Conservation (phyloP, 2,888 invertebrate genomes). For the Camponotus fellah region DNA sequence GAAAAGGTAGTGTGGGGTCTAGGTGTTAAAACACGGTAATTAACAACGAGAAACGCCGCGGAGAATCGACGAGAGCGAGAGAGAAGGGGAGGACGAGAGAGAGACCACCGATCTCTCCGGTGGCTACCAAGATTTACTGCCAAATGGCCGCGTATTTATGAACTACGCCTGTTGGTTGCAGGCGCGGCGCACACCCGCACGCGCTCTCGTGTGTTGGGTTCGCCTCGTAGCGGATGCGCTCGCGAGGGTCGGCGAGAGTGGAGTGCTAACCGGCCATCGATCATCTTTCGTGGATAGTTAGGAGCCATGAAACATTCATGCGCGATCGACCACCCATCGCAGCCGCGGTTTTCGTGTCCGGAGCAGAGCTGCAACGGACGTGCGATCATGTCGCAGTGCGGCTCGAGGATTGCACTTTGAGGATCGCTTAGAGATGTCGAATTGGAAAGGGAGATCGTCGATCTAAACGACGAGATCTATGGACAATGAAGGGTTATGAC, state of each 20-base stretch:
- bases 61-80: constrained; percentile 71
- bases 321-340: constrained; percentile 80
- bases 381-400: constrained; percentile 27
- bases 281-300: constrained; percentile 84
- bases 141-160: constrained; percentile 85
- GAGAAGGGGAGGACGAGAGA: too few species aligned
- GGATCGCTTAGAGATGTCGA: not conserved
- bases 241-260: constrained; percentile 70
- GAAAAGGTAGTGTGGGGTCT: constrained; percentile 75
- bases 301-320: constrained; percentile 84
- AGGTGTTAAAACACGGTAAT: constrained; percentile 86
- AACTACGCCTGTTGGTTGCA: constrained; percentile 80
- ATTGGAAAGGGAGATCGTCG: not conserved
- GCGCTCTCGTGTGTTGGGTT: constrained; percentile 56
- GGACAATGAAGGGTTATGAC: not conserved
- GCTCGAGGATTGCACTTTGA: constrained; percentile 7
- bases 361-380: constrained; percentile 52
- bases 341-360: constrained; percentile 69
- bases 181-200: constrained; percentile 70
- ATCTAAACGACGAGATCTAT: too few species aligned
- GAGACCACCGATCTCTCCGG: constrained; percentile 77
- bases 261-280: constrained; percentile 83
- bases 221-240: constrained; percentile 64
- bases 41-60: constrained; percentile 83
- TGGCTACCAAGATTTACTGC: constrained; percentile 85